Base-by-base conservation (phyloP, 2,113 vertebrate genomes). In the Puntigrus tetrazona region DNA sequence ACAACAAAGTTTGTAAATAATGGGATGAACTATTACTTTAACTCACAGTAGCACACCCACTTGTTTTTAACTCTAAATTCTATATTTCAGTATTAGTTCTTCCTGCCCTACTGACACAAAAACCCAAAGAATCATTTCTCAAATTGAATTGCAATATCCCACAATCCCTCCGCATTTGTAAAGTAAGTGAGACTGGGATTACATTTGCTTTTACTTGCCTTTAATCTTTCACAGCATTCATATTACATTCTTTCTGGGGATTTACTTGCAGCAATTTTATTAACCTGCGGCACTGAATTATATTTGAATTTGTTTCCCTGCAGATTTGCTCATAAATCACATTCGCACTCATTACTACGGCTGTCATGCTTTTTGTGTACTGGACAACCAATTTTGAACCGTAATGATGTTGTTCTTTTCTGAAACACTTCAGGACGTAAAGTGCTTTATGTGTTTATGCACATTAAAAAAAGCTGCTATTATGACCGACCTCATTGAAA, bases 141-240 rank as follows among this genome's bases (percentile, higher is more conserved):
- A 78, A 90, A 90, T 92, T 84, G 47, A 85, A 85, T 43, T 69
- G 5, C 41, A 43, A 61, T 81, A 76, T 70, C 77, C 25, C 57
- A 76, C 82, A 75, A 65, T 80, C 82, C 76, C 47, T 82, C 41
- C 7, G 65, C 65, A 47, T 73, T 78, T 86, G 85, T 84, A 90
- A 89, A 89, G 86, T 87, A 91, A 92, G 85, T 88, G 85, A 81
- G 55, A 81, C 89, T 90, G 91, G 86, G 87, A 91, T 90, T 90
- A 92, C 55, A 72, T 65, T 87, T 91, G 88, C 91, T 90, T 91
- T 93, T 88, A 7, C 61, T 87, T 72, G 76, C 79, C 76, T 89
- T 87, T 92, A 93, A 93, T 92, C 89, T 92, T 92, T 87, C 86
- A 82, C 90, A 91, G 87, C 69, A 90, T 92, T 92, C 87, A 88